Conservation (phyloP, 2,797 vertebrate species). For the Rhyacichthys aspro region DNA sequence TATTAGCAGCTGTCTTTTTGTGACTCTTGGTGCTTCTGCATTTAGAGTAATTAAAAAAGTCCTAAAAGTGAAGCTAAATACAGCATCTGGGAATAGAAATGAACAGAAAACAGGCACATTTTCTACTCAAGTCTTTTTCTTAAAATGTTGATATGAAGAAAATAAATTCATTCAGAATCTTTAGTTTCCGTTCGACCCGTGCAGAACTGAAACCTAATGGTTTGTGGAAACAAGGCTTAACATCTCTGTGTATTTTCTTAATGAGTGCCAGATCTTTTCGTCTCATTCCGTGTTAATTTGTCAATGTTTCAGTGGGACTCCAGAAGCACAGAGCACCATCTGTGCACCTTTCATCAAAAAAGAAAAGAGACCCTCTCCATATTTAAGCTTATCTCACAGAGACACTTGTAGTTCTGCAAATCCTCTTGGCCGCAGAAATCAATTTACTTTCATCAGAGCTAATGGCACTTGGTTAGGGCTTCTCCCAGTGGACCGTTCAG, state of each 20-base stretch:
- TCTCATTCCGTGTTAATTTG: slow-evolving; percentile 60
- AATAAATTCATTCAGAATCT: too few relatives aligned
- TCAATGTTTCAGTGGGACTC: slow-evolving; percentile 58
- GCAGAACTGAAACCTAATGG: background rate
- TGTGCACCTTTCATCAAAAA: slow-evolving; percentile 43
- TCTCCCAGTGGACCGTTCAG: slow-evolving; percentile 36
- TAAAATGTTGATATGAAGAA: too few relatives aligned
- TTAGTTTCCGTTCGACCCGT: background rate
- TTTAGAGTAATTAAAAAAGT: too few relatives aligned
- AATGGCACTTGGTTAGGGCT: slow-evolving; percentile 69
- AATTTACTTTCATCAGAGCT: slow-evolving; percentile 71
- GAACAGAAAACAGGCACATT: too few relatives aligned
- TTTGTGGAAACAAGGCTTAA: background rate
- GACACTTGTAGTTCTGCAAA: slow-evolving; percentile 48
- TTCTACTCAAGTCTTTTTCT: too few relatives aligned
- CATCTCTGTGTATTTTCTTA: slow-evolving; percentile 28
- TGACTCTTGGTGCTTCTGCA: too few relatives aligned
- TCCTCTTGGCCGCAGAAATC: slow-evolving; percentile 63
- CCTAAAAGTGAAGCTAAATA: too few relatives aligned
- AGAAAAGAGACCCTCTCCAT: slow-evolving; percentile 7
- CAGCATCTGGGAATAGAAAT: too few relatives aligned
- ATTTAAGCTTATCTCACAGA: slow-evolving; percentile 49
- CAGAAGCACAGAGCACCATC: slow-evolving; percentile 53
- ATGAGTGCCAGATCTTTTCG: slow-evolving; percentile 42
- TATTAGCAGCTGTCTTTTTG: too few relatives aligned